Percentiles rank a stretch among this genome's conserved stretches.
These are phyloP conservation scores for Amiota communis DNA, from an alignment of 2,888 invertebrate species.

Conservation along the genomic window DNA sequence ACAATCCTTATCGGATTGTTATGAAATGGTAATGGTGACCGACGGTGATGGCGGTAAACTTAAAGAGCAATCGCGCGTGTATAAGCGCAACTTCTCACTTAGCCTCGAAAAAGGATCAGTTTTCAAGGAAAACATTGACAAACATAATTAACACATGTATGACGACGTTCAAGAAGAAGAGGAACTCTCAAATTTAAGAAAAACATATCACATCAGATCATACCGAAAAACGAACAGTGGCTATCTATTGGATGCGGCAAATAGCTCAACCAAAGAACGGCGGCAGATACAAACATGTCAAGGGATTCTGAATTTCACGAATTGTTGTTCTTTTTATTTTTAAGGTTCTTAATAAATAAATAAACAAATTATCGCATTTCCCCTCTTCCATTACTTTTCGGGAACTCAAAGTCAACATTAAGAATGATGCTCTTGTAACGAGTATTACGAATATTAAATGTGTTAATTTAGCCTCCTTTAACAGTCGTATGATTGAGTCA, in stretches of 20 bases:
- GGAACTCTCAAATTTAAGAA: no score
- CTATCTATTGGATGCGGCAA: no score
- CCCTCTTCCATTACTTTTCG: background rate
- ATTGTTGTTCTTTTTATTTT: background rate
- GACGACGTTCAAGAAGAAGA: no score
- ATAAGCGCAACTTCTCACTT: conserved; percentile 45
- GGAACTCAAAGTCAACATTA: background rate
- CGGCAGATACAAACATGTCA: background rate
- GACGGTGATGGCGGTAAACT: no score
- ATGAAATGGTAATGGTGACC: conserved; percentile 13
- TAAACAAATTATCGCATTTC: conserved; percentile 5
- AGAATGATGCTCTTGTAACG: background rate
- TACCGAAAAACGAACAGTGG: no score
- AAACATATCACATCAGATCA: no score
- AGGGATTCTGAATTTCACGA: background rate
- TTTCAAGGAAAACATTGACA: conserved; percentile 65
- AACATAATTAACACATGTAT: conserved; percentile 63
- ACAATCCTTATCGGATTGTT: conserved; percentile 42
- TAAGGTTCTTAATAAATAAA: background rate
- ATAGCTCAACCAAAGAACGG: background rate
- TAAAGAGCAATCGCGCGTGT: conserved; percentile 32
- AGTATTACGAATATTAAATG: conserved; percentile 4
- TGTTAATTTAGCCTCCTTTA: conserved; percentile 24
- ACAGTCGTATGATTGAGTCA: background rate
- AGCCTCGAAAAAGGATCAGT: conserved; percentile 60